Conservation (phyloP, 2,113 vertebrate species). For the Alethe castanea region DNA sequence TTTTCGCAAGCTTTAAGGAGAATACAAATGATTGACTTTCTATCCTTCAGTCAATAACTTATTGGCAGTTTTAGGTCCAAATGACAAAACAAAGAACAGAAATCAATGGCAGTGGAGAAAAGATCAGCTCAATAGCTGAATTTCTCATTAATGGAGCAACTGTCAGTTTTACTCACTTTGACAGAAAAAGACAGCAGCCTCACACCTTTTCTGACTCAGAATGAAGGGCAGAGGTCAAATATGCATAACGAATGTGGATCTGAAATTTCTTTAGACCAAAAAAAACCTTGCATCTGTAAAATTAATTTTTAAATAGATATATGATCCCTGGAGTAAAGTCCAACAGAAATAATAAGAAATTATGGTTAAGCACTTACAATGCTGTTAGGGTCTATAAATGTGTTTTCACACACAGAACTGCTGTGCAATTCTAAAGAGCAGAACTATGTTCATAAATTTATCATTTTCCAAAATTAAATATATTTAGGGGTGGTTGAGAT, state of each 20-base stretch:
- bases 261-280: slow-evolving; percentile 66
- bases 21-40: slow-evolving; percentile 58
- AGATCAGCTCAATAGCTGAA: slow-evolving; percentile 63
- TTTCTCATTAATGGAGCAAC: slow-evolving; percentile 56
- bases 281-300: slow-evolving; percentile 63
- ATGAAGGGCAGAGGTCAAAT: slow-evolving; percentile 53
- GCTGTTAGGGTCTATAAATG: neutral
- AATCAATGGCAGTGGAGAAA: slow-evolving; percentile 28
- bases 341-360: slow-evolving; percentile 45
- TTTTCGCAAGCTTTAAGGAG: slow-evolving; percentile 8
- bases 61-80: slow-evolving; percentile 39
- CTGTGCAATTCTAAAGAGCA: neutral
- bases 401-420: neutral
- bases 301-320: slow-evolving; percentile 73
- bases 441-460: neutral
- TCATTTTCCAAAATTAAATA: neutral
- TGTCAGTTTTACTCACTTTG: slow-evolving; percentile 65
- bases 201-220: slow-evolving; percentile 34
- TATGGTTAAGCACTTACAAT: slow-evolving; percentile 22
- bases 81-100: slow-evolving; percentile 38
- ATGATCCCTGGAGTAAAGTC: slow-evolving; percentile 24
- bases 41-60: slow-evolving; percentile 52
- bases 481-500: neutral
- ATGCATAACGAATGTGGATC: slow-evolving; percentile 62
- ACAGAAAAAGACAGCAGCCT: slow-evolving; percentile 22